Conservation (phyloP, 2,888 invertebrate genomes). For the Cordylochernes scorpioides region DNA sequence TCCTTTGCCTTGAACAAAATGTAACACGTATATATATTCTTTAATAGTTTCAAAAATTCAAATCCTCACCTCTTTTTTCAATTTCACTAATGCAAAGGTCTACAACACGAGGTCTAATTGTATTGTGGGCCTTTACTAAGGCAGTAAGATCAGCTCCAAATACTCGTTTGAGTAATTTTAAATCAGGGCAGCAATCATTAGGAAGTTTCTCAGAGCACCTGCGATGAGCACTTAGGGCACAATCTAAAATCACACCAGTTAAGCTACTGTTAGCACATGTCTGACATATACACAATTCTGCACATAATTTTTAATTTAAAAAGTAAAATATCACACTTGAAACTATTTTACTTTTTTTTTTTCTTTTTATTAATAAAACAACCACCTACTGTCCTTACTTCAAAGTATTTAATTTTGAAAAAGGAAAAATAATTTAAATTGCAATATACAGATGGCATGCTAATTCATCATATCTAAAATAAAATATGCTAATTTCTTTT, state of each 20-base stretch:
- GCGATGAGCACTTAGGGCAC: slow-evolving; percentile 69
- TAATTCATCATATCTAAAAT: too few relatives aligned
- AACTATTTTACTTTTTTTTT: too few relatives aligned
- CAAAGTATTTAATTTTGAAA: not conserved
- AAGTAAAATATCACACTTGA: too few relatives aligned
- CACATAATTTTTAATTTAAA: too few relatives aligned
- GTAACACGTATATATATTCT: too few relatives aligned
- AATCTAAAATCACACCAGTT: slow-evolving; percentile 36
- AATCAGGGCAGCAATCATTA: slow-evolving; percentile 55
- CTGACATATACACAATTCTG: too few relatives aligned
- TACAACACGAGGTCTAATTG: slow-evolving; percentile 53
- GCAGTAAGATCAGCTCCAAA: slow-evolving; percentile 77
- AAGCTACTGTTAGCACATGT: too few relatives aligned
- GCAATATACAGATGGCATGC: too few relatives aligned
- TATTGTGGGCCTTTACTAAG: slow-evolving; percentile 50
- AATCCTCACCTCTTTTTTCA: slow-evolving; percentile 34
- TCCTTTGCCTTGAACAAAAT: too few relatives aligned
- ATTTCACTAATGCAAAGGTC: slow-evolving; percentile 53
- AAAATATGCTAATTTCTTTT: too few relatives aligned
- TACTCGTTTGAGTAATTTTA: slow-evolving; percentile 58
- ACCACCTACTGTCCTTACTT: not conserved
- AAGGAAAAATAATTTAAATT: not conserved
- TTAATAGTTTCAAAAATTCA: not conserved
- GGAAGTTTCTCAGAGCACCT: slow-evolving; percentile 68
- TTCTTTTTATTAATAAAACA: too few relatives aligned